These are phyloP conservation scores for Drosophila lacertosa DNA, from an alignment of 1,140 invertebrate species.

Conservation along the genomic window DNA sequence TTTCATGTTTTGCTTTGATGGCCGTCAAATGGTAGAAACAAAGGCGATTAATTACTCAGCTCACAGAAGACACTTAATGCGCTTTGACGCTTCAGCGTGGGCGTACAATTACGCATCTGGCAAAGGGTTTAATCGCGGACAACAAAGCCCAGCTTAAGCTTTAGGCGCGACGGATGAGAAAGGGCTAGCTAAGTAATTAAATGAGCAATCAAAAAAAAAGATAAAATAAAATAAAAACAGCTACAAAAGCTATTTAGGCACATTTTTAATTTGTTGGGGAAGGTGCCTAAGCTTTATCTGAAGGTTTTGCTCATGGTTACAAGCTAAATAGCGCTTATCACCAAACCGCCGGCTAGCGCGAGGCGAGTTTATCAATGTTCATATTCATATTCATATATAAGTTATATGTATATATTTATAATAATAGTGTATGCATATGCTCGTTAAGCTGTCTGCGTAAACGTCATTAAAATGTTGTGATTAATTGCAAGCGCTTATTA, in stretches of 20 bases:
- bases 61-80: slow-evolving; percentile 66
- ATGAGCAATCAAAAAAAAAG: too few relatives aligned
- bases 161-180: slow-evolving; percentile 10
- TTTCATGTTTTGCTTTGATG: slow-evolving; percentile 77
- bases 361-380: slow-evolving; percentile 6
- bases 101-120: slow-evolving; percentile 25
- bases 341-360: not conserved
- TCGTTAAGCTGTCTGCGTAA: not conserved
- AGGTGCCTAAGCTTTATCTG: not conserved
- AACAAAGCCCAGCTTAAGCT: slow-evolving; percentile 48
- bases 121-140: slow-evolving; percentile 56
- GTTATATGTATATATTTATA: not conserved
- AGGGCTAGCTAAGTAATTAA: slow-evolving; percentile 26
- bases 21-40: slow-evolving; percentile 49
- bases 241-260: not conserved
- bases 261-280: slow-evolving; percentile 10
- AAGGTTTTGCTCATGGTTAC: not conserved
- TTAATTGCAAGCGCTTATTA: slow-evolving; percentile 30
- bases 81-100: slow-evolving; percentile 60
- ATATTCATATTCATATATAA: slow-evolving; percentile 10
- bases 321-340: slow-evolving; percentile 20
- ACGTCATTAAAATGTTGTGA: slow-evolving; percentile 27
- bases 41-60: slow-evolving; percentile 76
- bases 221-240: not conserved
- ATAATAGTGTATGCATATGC: not conserved